Base-by-base conservation (phyloP, 2,888 invertebrate species). In the Allophyes oxyacanthae region DNA sequence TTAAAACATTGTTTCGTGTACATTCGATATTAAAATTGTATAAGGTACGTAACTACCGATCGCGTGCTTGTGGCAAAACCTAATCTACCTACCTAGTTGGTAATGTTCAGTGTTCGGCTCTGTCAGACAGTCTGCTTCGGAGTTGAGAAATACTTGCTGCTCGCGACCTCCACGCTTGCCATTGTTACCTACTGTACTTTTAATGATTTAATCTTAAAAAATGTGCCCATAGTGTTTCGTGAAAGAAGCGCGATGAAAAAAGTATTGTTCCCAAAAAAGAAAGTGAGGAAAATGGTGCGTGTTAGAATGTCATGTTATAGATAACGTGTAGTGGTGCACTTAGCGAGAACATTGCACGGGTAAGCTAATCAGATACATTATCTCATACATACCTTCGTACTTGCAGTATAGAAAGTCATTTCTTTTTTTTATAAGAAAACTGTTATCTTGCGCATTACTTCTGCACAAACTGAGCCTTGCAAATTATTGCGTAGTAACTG, bases 31-130 rank as follows among this genome's bases (percentile, higher is more conserved):
- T 79, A 82, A 70, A 53, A 69, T 72, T 77, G 76, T 79, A 73
- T 81, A 82, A 78, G 76, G 78, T 77, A 77, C 75, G 72, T 79
- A 79, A 75, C 80, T 75, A 81, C 81, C 72, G 85, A 88, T 92
- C 91, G 92, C 92, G 92, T 91, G 92, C 78, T 84, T 81, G 82
- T 81, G 81, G 86, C 86, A 86, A 88, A 90, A 90, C 84, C 88
- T 91, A 90, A 90, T 84, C 88, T 91, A 90, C 86, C 87, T 86
- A 89, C 86, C 86, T 82, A 87, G 88, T 89, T 87, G 85, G 84
- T 87, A 86, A 89, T 86, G 82, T 85, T 85, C 83, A 74, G 79
- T 81, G 82, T 83, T 86, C 81, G 81, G 81, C 85, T 77, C 84
- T 84, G 82, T 86, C 85, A 87, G 89, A 80, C 88, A 88, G 91